A percentile compares a stretch with the other conserved stretches of the same genome.
Conservation (phyloP, 2,797 vertebrate species). For the Labeo calbasu region DNA sequence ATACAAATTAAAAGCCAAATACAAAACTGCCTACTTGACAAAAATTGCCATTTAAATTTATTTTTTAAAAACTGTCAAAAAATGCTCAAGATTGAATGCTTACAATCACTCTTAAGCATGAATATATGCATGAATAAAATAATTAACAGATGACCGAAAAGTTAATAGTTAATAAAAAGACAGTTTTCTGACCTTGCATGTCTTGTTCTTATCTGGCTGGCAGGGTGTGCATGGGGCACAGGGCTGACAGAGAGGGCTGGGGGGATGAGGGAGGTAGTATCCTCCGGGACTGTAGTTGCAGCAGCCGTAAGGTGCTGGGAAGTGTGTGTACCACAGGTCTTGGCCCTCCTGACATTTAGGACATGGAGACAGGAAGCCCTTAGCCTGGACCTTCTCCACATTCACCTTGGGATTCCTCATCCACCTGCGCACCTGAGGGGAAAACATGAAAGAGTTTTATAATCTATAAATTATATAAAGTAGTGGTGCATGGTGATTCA, state of each 20-base stretch:
- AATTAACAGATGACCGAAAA: neutral
- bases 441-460: conserved; percentile 1
- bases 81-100: neutral
- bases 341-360: conserved; percentile 81
- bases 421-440: conserved; percentile 91
- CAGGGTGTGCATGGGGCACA: conserved; percentile 63
- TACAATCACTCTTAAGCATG: neutral
- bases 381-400: conserved; percentile 84
- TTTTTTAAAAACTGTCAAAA: neutral
- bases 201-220: conserved; percentile 72
- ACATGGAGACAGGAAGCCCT: conserved; percentile 81
- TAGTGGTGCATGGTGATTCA: neutral
- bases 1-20: too few relatives aligned
- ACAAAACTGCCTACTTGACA: neutral
- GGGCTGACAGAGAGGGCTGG: conserved; percentile 63
- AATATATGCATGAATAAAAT: conserved; percentile 17
- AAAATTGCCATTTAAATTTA: neutral
- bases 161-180: conserved; percentile 27
- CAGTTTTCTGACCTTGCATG: conserved; percentile 75
- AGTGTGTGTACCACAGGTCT: conserved; percentile 78
- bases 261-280: conserved; percentile 72
- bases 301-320: conserved; percentile 76
- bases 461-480: neutral
- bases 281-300: conserved; percentile 72
- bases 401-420: conserved; percentile 91